Conservation (phyloP, 2,888 invertebrate species). For the Tipula unca region DNA sequence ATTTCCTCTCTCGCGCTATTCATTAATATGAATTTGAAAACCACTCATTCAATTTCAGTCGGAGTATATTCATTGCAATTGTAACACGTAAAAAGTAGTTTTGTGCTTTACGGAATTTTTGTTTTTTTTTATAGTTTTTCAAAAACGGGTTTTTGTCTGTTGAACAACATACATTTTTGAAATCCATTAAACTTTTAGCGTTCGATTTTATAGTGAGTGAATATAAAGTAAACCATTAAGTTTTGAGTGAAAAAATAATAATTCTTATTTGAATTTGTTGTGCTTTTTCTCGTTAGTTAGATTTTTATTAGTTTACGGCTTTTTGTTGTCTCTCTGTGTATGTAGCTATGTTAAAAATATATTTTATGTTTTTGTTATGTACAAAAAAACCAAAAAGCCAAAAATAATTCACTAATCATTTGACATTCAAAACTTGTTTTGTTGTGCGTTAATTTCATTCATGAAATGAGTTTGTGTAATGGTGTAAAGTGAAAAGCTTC, state of each 20-base stretch:
- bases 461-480: neutral
- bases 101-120: neutral
- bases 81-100: neutral
- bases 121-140: neutral
- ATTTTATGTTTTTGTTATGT: neutral
- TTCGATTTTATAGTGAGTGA: neutral
- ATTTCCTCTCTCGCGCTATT: neutral
- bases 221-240: neutral
- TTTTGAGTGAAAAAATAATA: neutral
- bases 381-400: neutral
- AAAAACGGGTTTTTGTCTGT: neutral
- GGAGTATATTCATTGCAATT: neutral
- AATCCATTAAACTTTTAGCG: neutral
- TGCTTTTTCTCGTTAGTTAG: neutral
- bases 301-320: neutral
- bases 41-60: neutral
- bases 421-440: conserved; percentile 1
- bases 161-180: neutral
- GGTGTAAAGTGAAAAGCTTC: neutral
- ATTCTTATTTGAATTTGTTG: neutral
- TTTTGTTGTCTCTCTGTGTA: neutral
- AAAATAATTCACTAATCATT: neutral
- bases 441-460: neutral
- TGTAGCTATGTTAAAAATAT: neutral
- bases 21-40: neutral